Evolutionary conservation across 2,797 vertebrate genomes (phyloP).

Genomic region (Chaetophractus vellerosus): DNA sequence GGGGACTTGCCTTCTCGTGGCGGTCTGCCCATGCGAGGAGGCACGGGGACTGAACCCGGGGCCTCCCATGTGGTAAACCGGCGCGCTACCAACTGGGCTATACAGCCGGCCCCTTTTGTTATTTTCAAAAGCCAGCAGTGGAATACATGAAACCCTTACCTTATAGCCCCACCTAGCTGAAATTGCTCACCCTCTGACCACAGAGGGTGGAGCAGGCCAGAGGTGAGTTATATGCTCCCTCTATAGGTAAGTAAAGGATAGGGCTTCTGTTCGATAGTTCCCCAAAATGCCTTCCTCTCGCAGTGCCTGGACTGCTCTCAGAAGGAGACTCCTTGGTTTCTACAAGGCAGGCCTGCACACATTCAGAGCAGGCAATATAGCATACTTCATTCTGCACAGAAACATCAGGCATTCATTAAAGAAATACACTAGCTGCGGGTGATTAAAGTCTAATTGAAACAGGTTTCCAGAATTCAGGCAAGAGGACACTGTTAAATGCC

Average conservation of each 20-base stretch:
- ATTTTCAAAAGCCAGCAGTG: background rate
- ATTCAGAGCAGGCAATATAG: background rate
- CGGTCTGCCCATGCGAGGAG: too few species aligned
- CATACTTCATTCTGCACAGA: background rate
- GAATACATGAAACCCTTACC: too few species aligned
- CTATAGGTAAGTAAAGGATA: background rate
- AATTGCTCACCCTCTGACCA: background rate
- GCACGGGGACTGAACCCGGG: too few species aligned
- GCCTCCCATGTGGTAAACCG: too few species aligned
- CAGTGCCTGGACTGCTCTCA: too few species aligned
- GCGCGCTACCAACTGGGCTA: too few species aligned
- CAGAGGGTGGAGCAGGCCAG: background rate
- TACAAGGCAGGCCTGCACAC: fast-evolving
- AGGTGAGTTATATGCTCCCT: background rate
- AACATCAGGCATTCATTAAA: background rate
- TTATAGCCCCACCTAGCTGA: background rate
- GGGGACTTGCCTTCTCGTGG: too few species aligned
- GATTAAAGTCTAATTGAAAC: background rate
- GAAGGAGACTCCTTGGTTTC: background rate
- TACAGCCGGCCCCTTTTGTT: too few species aligned
- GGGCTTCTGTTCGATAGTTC: background rate
- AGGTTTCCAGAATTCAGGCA: background rate
- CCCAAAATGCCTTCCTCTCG: background rate
- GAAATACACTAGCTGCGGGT: background rate
- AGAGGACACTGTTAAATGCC: background rate